Evolutionary conservation across 2,888 invertebrate species (phyloP).

Genomic region (Drosophila setosimentum): DNA sequence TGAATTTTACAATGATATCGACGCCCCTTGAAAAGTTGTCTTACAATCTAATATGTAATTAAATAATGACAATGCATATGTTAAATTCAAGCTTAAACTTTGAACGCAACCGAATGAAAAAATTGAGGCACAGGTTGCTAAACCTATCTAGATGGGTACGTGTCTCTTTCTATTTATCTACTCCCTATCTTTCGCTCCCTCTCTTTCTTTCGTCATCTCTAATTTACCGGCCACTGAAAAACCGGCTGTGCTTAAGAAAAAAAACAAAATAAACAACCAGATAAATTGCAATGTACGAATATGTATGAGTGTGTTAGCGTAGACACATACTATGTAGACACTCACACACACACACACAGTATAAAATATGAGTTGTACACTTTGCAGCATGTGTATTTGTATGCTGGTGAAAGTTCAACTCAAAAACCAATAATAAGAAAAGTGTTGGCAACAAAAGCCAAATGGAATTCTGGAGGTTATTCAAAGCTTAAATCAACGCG

Average conservation of each 20-base stretch:
- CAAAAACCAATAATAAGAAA: constrained; percentile 27
- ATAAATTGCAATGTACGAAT: constrained; percentile 65
- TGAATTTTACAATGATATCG: constrained; percentile 35
- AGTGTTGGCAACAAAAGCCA: constrained; percentile 29
- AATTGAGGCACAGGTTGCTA: constrained; percentile 24
- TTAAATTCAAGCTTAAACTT: constrained; percentile 52
- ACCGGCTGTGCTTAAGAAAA: constrained; percentile 45
- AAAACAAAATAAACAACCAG: constrained; percentile 56
- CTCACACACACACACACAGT: constrained; percentile 3
- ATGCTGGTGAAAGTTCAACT: constrained; percentile 72
- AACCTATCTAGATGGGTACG: constrained; percentile 22
- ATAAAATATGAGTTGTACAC: constrained; percentile 13
- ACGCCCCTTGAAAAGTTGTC: constrained; percentile 49
- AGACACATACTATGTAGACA: constrained; percentile 4
- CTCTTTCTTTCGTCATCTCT: constrained; percentile 20
- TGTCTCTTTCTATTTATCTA: constrained; percentile 14
- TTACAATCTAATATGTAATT: constrained; percentile 51
- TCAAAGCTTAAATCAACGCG: constrained; percentile 43
- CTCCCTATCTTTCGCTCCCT: neutral
- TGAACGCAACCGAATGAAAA: constrained; percentile 35
- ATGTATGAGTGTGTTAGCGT: constrained; percentile 33
- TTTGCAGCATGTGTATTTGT: constrained; percentile 20
- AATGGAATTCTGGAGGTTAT: constrained; percentile 38
- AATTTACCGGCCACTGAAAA: constrained; percentile 35
- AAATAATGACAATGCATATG: constrained; percentile 36